Evolutionary conservation across 2,888 invertebrate species (phyloP).

Genomic region (Phlogophora meticulosa): DNA sequence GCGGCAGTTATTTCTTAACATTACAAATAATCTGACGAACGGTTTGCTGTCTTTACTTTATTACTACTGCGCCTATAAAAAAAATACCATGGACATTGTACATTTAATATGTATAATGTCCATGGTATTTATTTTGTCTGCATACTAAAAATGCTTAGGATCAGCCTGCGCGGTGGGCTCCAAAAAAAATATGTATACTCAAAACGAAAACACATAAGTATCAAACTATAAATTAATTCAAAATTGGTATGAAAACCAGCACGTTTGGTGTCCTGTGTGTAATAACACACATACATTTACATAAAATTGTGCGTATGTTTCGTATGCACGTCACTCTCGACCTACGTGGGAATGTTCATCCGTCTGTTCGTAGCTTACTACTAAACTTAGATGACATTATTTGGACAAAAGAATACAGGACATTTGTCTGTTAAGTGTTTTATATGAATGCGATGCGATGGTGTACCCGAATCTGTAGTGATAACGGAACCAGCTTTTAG

Average conservation of each 20-base stretch:
- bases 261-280: constrained; percentile 44
- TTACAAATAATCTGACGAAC: too few relatives aligned
- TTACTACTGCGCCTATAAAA: too few relatives aligned
- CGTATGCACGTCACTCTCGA: constrained; percentile 63
- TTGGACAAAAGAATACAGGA: constrained; percentile 10
- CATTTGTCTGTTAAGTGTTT: constrained; percentile 16
- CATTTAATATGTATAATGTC: too few relatives aligned
- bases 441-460: neutral
- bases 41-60: too few relatives aligned
- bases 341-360: constrained; percentile 67
- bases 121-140: too few relatives aligned
- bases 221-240: constrained; percentile 15
- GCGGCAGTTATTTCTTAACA: too few relatives aligned
- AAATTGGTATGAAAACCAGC: constrained; percentile 23
- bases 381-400: constrained; percentile 37
- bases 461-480: constrained; percentile 3
- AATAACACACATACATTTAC: constrained; percentile 48
- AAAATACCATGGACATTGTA: too few relatives aligned
- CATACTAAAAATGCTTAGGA: too few relatives aligned
- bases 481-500: neutral
- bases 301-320: constrained; percentile 28
- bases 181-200: too few relatives aligned
- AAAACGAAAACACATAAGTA: constrained; percentile 29
- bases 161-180: too few relatives aligned
- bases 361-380: constrained; percentile 47